Percentiles rank a stretch among this genome's conserved stretches.
phyloP scores from a whole-genome alignment of 2,888 invertebrate species.

The Anagyrus pseudococci region DNA sequence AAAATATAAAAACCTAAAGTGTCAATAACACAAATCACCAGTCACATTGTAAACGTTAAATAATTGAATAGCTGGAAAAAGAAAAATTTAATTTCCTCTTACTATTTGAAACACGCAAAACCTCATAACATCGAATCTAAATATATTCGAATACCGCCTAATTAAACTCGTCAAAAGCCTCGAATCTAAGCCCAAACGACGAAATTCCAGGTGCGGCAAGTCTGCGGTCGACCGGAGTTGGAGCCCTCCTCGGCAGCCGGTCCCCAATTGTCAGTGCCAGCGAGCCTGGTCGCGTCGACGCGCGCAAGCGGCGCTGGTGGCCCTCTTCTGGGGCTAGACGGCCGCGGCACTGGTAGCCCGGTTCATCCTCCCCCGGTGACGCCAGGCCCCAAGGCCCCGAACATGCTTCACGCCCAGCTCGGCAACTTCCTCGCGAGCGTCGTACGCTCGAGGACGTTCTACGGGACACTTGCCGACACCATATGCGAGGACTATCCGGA shows the following conservation, averaged over 20 bases:
- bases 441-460: slow-evolving; percentile 77
- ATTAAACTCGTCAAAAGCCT: too few relatives aligned
- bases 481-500: slow-evolving; percentile 78
- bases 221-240: slow-evolving; percentile 56
- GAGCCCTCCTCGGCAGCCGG: slow-evolving; percentile 38
- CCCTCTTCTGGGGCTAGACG: slow-evolving; percentile 21
- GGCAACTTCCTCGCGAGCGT: slow-evolving; percentile 61
- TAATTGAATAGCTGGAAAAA: too few relatives aligned
- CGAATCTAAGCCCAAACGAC: too few relatives aligned
- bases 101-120: too few relatives aligned
- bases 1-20: too few relatives aligned
- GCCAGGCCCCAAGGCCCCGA: slow-evolving; percentile 25
- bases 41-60: too few relatives aligned
- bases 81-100: too few relatives aligned
- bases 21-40: too few relatives aligned
- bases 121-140: too few relatives aligned
- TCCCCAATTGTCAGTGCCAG: slow-evolving; percentile 19
- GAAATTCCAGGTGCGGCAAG: slow-evolving; percentile 56
- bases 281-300: slow-evolving; percentile 29
- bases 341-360: slow-evolving; percentile 6
- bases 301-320: slow-evolving; percentile 17
- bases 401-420: slow-evolving; percentile 58
- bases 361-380: slow-evolving; percentile 7
- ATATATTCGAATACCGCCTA: too few relatives aligned
- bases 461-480: slow-evolving; percentile 80